phyloP scores from a whole-genome alignment of 2,797 vertebrate species.

The Falco concolor region DNA sequence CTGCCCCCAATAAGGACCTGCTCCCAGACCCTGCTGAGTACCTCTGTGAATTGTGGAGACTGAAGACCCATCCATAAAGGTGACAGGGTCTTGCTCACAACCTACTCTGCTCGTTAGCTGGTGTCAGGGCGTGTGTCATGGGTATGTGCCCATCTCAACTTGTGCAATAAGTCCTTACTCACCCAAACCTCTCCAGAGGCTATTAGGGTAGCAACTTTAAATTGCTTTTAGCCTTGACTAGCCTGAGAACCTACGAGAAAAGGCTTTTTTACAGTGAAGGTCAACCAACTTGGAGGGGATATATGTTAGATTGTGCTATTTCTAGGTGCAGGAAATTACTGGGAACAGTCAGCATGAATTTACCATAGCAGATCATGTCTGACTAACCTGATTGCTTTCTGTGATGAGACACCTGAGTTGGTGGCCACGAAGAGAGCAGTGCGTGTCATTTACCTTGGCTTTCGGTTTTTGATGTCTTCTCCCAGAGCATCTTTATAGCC shows the following conservation, averaged over 20 bases:
- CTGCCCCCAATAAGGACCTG: background rate
- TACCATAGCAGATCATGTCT: background rate
- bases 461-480: background rate
- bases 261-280: background rate
- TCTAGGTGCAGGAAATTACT: background rate
- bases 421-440: background rate
- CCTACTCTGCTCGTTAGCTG: background rate
- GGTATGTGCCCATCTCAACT: fast-evolving
- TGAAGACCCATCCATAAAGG: background rate
- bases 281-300: background rate
- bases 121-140: fast-evolving
- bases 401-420: background rate
- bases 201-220: background rate
- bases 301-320: background rate
- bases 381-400: background rate
- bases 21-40: background rate
- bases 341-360: background rate
- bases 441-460: background rate
- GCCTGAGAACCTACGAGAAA: background rate
- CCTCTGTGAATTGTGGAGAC: background rate
- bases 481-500: background rate
- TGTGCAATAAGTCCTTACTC: background rate
- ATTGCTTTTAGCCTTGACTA: background rate
- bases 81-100: background rate
- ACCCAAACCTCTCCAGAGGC: background rate